Conservation (phyloP, 2,797 vertebrate species). For the Paratrypauchen microcephalus region DNA sequence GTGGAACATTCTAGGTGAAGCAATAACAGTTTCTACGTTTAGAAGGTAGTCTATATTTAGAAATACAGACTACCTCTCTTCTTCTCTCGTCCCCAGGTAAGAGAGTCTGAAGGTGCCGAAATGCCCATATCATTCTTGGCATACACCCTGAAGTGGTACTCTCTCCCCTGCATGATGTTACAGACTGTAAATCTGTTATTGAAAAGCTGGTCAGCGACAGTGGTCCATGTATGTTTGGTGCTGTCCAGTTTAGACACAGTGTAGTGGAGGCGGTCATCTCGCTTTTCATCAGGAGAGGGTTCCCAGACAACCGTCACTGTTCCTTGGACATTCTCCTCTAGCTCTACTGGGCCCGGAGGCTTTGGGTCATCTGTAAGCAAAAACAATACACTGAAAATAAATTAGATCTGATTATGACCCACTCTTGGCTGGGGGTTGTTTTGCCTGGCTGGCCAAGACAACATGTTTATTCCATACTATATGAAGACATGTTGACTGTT, state of each 20-base stretch:
- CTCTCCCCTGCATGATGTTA: slow-evolving; percentile 77
- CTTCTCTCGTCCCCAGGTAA: slow-evolving; percentile 78
- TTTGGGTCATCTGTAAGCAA: slow-evolving; percentile 79
- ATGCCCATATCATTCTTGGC: slow-evolving; percentile 85
- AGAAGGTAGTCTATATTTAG: too few relatives aligned
- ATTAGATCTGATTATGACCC: neutral
- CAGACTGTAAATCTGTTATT: slow-evolving; percentile 85
- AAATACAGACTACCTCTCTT: slow-evolving; percentile 71
- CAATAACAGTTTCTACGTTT: too few relatives aligned
- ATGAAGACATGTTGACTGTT: neutral
- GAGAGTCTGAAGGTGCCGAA: slow-evolving; percentile 82
- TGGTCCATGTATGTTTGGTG: slow-evolving; percentile 70
- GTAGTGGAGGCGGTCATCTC: slow-evolving; percentile 80
- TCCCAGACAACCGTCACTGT: slow-evolving; percentile 85
- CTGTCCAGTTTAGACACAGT: slow-evolving; percentile 79
- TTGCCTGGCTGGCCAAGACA: too few relatives aligned
- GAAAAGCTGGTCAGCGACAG: slow-evolving; percentile 80
- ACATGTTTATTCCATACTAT: too few relatives aligned
- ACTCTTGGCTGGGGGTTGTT: neutral
- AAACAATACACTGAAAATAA: neutral
- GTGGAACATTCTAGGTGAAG: too few relatives aligned
- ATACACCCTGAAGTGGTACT: slow-evolving; percentile 86
- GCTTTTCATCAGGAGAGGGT: slow-evolving; percentile 83
- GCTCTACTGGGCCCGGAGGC: slow-evolving; percentile 77
- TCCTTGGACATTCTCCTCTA: slow-evolving; percentile 82